phyloP scores from a whole-genome alignment of 2,888 invertebrate genomes.

The Gastrophysa polygoni region DNA sequence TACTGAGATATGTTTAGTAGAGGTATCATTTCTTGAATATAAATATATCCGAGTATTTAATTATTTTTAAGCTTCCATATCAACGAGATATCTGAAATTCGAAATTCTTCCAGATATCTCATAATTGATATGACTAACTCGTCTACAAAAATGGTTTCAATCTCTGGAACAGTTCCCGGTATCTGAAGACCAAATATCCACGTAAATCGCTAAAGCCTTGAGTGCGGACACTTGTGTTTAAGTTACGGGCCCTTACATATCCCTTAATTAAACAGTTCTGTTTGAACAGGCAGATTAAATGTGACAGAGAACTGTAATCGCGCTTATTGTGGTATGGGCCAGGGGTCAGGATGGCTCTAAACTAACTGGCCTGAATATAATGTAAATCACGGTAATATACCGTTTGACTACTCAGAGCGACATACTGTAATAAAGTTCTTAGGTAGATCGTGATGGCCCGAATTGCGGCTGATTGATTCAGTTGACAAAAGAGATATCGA shows the following conservation, averaged over 20 bases:
- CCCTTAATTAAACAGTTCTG: slow-evolving; percentile 61
- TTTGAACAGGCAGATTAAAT: slow-evolving; percentile 62
- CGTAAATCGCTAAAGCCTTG: slow-evolving; percentile 33
- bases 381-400: slow-evolving; percentile 37
- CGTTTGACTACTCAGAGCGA: slow-evolving; percentile 24
- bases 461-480: too few species aligned
- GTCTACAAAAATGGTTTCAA: background rate
- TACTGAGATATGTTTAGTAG: too few species aligned
- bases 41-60: too few species aligned
- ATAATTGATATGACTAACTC: background rate
- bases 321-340: slow-evolving; percentile 58
- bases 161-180: background rate
- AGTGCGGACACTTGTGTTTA: slow-evolving; percentile 59
- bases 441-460: too few species aligned
- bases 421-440: background rate
- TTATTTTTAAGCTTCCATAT: too few species aligned
- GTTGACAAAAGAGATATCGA: too few species aligned
- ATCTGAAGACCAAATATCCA: slow-evolving; percentile 24
- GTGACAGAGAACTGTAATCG: slow-evolving; percentile 61
- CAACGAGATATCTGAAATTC: too few species aligned
- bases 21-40: too few species aligned
- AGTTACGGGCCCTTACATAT: slow-evolving; percentile 59
- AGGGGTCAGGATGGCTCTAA: slow-evolving; percentile 41
- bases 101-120: background rate
- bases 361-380: slow-evolving; percentile 35